Percentiles rank a stretch among this genome's conserved stretches.
phyloP scores from a whole-genome alignment of 2,113 vertebrate genomes.

The Percina caprodes region DNA sequence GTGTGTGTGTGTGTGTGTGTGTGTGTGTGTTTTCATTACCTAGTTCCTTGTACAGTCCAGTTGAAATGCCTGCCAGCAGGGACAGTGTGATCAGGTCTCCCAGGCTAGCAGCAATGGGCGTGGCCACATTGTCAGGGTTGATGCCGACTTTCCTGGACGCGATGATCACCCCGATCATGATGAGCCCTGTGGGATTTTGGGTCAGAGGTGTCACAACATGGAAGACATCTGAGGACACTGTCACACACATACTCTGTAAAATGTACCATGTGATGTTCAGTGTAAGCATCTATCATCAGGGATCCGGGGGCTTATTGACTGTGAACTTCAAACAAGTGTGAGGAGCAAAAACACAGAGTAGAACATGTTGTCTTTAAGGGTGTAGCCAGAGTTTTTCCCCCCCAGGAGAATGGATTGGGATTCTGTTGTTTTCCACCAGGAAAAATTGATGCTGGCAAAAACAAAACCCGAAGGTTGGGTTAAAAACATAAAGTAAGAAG shows the following conservation, averaged over 20 bases:
- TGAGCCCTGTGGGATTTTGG: conserved; percentile 85
- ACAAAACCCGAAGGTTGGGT: not conserved
- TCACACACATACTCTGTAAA: not conserved
- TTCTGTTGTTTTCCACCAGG: conserved; percentile 1
- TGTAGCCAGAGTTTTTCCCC: not conserved
- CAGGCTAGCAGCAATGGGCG: conserved; percentile 96
- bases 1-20: too few relatives aligned
- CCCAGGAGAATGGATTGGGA: not conserved
- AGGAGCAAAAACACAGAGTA: not conserved
- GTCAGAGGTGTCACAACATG: conserved; percentile 3
- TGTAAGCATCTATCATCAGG: not conserved
- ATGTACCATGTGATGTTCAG: not conserved
- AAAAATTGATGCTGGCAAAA: not conserved
- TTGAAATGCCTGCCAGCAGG: conserved; percentile 95
- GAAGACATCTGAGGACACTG: not conserved
- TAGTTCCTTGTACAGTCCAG: conserved; percentile 93
- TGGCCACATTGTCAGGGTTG: conserved; percentile 98
- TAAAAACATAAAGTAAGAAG: not conserved
- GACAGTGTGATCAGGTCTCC: conserved; percentile 98
- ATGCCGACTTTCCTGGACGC: conserved; percentile 96
- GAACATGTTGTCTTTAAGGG: not conserved
- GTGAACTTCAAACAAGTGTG: not conserved
- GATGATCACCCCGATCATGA: conserved; percentile 98
- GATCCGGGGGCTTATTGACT: not conserved
- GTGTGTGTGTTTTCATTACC: conserved; percentile 75